Evolutionary conservation across 2,888 invertebrate species (phyloP).

Genomic region (Endotricha flammealis): DNA sequence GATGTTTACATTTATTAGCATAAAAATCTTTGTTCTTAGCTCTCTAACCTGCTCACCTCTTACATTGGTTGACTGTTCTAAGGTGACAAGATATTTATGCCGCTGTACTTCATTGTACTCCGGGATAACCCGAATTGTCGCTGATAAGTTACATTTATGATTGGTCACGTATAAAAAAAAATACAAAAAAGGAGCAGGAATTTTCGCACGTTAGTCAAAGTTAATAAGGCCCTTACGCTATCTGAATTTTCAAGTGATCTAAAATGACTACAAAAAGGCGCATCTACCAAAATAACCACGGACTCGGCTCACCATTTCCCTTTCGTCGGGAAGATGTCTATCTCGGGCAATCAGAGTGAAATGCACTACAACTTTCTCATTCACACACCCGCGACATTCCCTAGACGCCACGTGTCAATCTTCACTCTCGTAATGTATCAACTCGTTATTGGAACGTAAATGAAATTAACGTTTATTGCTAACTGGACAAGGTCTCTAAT

Average conservation of each 20-base stretch:
- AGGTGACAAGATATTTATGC: no score
- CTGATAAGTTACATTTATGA: no score
- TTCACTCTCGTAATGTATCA: slow-evolving; percentile 47
- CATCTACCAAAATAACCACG: slow-evolving; percentile 50
- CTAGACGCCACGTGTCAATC: slow-evolving; percentile 62
- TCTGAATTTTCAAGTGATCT: slow-evolving; percentile 15
- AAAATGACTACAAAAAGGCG: slow-evolving; percentile 40
- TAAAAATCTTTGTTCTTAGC: no score
- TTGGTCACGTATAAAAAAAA: no score
- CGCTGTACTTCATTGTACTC: no score
- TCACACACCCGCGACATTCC: slow-evolving; percentile 48
- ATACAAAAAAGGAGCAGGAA: no score
- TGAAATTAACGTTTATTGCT: slow-evolving; percentile 53
- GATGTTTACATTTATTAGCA: no score
- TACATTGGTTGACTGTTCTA: no score
- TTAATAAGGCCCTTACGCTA: not conserved
- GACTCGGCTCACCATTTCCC: slow-evolving; percentile 55
- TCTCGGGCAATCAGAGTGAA: slow-evolving; percentile 53
- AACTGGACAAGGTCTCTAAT: slow-evolving; percentile 50
- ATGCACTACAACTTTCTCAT: slow-evolving; percentile 38
- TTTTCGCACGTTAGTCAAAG: not conserved
- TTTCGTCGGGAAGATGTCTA: slow-evolving; percentile 61
- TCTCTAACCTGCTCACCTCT: no score
- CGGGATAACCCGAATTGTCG: no score
- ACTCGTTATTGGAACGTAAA: slow-evolving; percentile 42